phyloP scores from a whole-genome alignment of 2,113 vertebrate genomes.

The Zosterops lateralis region DNA sequence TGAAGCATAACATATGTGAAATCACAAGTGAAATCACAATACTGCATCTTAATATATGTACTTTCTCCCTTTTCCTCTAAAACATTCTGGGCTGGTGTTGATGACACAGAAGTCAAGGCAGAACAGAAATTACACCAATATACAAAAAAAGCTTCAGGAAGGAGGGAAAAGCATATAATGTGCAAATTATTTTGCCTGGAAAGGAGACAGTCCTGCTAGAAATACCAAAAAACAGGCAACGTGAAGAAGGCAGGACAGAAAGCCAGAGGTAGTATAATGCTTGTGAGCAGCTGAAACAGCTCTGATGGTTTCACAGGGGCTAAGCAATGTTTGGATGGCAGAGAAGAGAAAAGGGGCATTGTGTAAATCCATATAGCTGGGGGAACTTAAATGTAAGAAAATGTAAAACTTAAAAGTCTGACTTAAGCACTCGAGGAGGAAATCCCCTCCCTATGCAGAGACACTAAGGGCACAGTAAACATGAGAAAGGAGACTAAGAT shows the following conservation, averaged over 20 bases:
- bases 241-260: background rate
- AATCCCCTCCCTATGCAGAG: background rate
- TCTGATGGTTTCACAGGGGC: background rate
- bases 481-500: background rate
- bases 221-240: background rate
- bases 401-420: background rate
- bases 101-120: background rate
- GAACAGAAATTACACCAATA: background rate
- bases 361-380: background rate
- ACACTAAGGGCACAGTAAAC: background rate
- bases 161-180: background rate
- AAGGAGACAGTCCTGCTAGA: background rate
- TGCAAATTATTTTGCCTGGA: background rate
- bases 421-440: background rate
- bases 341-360: background rate
- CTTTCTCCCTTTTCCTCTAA: background rate
- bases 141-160: background rate
- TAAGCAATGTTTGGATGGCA: background rate
- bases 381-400: background rate
- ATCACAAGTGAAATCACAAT: background rate
- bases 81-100: background rate
- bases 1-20: background rate
- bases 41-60: background rate
- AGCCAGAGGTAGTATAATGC: background rate
- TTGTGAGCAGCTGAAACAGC: background rate